Conservation (phyloP, 1,140 invertebrate species). For the Portunus trituberculatus region DNA sequence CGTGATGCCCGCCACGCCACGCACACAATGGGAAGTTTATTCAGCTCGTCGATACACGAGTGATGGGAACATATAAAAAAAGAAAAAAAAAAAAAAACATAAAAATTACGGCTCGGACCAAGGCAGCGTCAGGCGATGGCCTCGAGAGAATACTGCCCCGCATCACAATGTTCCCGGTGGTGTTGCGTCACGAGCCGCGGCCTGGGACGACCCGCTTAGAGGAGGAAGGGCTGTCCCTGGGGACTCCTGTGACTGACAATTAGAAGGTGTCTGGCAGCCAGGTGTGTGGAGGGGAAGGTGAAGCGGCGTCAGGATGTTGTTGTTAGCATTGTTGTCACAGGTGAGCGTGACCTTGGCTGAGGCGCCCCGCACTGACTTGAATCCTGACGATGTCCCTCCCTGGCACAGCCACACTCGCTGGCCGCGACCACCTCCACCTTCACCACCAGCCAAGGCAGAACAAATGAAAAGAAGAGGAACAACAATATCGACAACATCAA, state of each 20-base stretch:
- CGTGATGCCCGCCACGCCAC: neutral
- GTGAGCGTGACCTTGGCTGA: neutral
- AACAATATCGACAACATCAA: neutral
- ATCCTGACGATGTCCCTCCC: neutral
- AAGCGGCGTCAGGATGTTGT: neutral
- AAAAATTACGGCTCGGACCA: no score
- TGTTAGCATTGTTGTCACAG: neutral
- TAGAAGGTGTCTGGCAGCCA: neutral
- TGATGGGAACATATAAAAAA: neutral
- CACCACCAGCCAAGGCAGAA: neutral
- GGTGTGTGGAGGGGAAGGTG: neutral
- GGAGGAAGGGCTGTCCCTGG: neutral
- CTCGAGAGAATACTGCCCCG: neutral
- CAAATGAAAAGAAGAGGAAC: neutral
- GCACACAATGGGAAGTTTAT: neutral
- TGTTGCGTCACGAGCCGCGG: no score
- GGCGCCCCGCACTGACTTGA: neutral
- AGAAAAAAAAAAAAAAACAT: neutral
- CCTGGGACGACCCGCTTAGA: neutral
- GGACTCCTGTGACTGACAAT: neutral
- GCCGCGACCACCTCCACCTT: no score
- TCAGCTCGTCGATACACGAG: neutral
- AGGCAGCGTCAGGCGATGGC: neutral
- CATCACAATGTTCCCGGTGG: no score
- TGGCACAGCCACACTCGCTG: no score